phyloP scores from a whole-genome alignment of 2,888 invertebrate species.

The Spodoptera picta region DNA sequence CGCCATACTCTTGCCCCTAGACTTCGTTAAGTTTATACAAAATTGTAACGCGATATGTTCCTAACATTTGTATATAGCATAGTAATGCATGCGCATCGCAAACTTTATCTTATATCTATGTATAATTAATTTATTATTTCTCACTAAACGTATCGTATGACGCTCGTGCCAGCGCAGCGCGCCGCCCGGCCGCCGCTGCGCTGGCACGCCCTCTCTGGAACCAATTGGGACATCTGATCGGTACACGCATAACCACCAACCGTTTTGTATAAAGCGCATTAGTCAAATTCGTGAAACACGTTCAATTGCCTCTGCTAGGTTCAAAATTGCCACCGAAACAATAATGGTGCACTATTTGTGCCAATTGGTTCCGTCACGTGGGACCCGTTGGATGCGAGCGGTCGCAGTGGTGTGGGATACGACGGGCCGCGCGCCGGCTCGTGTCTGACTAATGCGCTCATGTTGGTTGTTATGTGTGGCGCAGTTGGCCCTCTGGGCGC shows the following conservation, averaged over 20 bases:
- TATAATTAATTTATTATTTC: slow-evolving; percentile 75
- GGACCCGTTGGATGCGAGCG: slow-evolving; percentile 85
- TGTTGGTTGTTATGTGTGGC: slow-evolving; percentile 88
- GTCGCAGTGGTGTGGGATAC: slow-evolving; percentile 83
- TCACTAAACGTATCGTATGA: slow-evolving; percentile 68
- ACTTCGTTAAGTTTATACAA: slow-evolving; percentile 82
- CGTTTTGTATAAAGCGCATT: slow-evolving; percentile 81
- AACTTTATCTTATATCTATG: slow-evolving; percentile 78
- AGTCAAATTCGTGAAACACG: slow-evolving; percentile 82
- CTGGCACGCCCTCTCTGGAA: slow-evolving; percentile 77
- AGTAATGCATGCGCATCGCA: slow-evolving; percentile 88
- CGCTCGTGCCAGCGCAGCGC: slow-evolving; percentile 74
- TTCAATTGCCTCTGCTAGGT: slow-evolving; percentile 79
- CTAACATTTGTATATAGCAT: slow-evolving; percentile 88
- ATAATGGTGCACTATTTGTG: slow-evolving; percentile 79
- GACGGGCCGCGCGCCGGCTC: slow-evolving; percentile 50
- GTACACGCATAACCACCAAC: slow-evolving; percentile 89
- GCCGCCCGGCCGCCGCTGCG: slow-evolving; percentile 52
- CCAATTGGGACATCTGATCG: slow-evolving; percentile 88
- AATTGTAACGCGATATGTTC: slow-evolving; percentile 84
- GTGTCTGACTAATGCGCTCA: slow-evolving; percentile 86
- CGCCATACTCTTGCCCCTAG: slow-evolving; percentile 87
- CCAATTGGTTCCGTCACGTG: slow-evolving; percentile 88
- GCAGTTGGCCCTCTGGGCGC: slow-evolving; percentile 91
- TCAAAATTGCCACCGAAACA: slow-evolving; percentile 70